phyloP scores from a whole-genome alignment of 2,888 invertebrate species.

The Magallana nippona region DNA sequence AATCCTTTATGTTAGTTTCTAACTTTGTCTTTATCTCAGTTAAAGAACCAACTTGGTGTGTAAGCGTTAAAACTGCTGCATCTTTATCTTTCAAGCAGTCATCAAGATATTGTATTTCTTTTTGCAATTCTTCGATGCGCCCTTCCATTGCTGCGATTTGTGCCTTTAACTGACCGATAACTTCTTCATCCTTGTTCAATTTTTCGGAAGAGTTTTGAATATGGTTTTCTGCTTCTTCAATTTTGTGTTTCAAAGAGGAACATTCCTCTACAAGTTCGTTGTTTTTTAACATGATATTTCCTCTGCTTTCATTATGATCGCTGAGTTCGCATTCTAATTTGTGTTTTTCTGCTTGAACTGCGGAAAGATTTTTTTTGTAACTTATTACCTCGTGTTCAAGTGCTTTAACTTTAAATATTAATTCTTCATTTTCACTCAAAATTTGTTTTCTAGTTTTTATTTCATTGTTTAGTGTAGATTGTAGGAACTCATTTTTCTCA shows the following conservation, averaged over 20 bases:
- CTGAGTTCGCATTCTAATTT: neutral
- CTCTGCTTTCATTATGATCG: neutral
- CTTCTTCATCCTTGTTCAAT: neutral
- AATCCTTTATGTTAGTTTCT: conserved; percentile 1
- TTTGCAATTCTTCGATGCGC: conserved; percentile 51
- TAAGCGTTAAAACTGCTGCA: no score
- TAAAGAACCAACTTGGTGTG: neutral
- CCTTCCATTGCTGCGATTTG: conserved; percentile 39
- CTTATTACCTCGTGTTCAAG: neutral
- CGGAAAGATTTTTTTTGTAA: neutral
- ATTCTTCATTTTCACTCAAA: neutral
- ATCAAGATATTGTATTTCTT: conserved; percentile 51
- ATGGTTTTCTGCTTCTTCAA: neutral
- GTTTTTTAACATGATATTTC: neutral
- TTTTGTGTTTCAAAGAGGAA: neutral
- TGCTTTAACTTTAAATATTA: neutral
- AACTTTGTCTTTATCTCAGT: neutral
- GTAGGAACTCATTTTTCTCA: neutral
- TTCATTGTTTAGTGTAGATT: neutral
- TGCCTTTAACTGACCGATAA: neutral
- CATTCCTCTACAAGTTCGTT: neutral
- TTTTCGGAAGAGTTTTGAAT: no score
- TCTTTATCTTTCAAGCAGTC: neutral
- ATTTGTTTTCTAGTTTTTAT: neutral
- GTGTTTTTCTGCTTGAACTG: neutral